A percentile compares a stretch with the other conserved stretches of the same genome.
These are phyloP conservation scores for Zoroaster sp. DNA, from an alignment of 53 echinoderm and acorn worm species.

Conservation along the genomic window DNA sequence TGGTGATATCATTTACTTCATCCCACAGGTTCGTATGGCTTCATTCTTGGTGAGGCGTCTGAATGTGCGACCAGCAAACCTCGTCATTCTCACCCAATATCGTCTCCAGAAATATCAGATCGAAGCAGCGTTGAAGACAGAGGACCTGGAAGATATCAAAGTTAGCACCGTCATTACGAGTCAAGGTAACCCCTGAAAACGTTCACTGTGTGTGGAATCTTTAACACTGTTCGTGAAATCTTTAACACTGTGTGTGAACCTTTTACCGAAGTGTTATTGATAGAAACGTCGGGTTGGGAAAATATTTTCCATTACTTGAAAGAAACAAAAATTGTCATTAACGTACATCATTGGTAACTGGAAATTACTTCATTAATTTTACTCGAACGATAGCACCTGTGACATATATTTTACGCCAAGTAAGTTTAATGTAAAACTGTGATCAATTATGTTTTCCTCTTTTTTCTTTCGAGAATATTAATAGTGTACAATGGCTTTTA, in stretches of 20 bases:
- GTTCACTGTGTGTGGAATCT: not conserved
- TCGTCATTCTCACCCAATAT: slow-evolving; percentile 82
- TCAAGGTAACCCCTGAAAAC: slow-evolving; percentile 61
- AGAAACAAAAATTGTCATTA: no score
- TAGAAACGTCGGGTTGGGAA: no score
- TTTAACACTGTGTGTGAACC: not conserved
- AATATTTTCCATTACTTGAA: no score
- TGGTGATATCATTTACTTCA: not conserved
- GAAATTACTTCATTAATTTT: no score
- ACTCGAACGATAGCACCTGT: no score
- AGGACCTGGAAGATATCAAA: not conserved
- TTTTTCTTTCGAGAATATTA: not conserved
- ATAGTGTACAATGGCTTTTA: not conserved
- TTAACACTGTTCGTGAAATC: not conserved
- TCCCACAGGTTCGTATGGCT: slow-evolving; percentile 61
- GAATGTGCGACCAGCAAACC: not conserved
- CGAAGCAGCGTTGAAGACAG: slow-evolving; percentile 21
- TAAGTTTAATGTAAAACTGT: not conserved
- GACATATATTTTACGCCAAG: no score
- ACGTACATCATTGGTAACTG: no score
- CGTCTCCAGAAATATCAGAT: slow-evolving; percentile 77
- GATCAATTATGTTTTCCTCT: not conserved
- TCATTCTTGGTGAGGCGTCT: slow-evolving; percentile 25
- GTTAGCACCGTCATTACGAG: slow-evolving; percentile 87
- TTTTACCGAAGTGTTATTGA: no score